Percentiles rank a stretch among this genome's conserved stretches.
These are phyloP conservation scores for Rattus rattus DNA, from an alignment of 2,113 vertebrate species.

Conservation along the genomic window DNA sequence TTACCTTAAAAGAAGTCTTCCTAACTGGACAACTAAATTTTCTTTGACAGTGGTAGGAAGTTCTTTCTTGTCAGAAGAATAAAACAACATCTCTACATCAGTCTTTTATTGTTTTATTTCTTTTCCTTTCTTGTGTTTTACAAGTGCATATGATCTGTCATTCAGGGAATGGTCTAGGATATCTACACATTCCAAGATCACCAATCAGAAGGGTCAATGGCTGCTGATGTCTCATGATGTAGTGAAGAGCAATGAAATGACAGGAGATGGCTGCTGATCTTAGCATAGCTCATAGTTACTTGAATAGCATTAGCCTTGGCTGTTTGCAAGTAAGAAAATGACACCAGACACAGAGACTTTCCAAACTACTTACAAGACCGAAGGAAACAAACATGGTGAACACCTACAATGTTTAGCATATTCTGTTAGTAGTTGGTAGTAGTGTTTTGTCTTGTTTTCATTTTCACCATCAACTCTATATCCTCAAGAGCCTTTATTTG, in stretches of 20 bases:
- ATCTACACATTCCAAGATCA: neutral
- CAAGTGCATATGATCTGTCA: neutral
- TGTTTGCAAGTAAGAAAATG: neutral
- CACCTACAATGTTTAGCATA: neutral
- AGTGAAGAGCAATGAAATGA: neutral
- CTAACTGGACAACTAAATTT: neutral
- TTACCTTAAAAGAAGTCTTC: conserved; percentile 23
- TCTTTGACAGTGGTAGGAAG: neutral
- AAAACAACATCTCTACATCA: neutral
- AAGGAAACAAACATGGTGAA: neutral
- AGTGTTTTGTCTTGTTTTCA: neutral
- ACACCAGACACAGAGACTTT: neutral
- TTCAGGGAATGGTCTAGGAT: neutral
- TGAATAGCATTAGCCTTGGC: neutral
- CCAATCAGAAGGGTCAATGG: neutral
- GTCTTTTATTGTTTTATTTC: neutral
- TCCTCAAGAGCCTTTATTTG: neutral
- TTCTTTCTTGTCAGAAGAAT: neutral
- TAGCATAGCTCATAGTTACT: neutral
- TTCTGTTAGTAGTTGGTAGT: neutral
- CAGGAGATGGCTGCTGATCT: neutral
- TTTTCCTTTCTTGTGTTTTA: neutral
- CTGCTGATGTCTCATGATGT: neutral
- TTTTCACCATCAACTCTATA: neutral
- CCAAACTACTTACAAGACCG: neutral